phyloP scores from a whole-genome alignment of 2,888 invertebrate species.

The Liopterus haemorrhoidalis region DNA sequence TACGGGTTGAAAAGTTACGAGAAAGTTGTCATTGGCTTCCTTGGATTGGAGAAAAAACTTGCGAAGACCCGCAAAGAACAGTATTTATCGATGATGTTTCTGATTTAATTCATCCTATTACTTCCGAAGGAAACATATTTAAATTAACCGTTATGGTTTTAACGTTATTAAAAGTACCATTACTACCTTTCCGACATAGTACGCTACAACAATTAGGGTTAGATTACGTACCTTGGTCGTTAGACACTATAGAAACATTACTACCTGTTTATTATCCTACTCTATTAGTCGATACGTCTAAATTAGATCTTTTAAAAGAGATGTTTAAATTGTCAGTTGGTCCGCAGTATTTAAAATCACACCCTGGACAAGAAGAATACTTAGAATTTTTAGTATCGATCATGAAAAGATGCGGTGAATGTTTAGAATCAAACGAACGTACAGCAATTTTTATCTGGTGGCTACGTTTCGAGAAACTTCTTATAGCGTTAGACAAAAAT shows the following conservation, averaged over 20 bases:
- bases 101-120: slow-evolving; percentile 64
- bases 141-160: slow-evolving; percentile 56
- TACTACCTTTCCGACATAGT: slow-evolving; percentile 49
- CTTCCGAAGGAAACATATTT: slow-evolving; percentile 53
- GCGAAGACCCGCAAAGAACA: slow-evolving; percentile 61
- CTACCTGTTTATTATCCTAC: slow-evolving; percentile 43
- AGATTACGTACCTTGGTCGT: slow-evolving; percentile 46
- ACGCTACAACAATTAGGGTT: slow-evolving; percentile 45
- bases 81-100: slow-evolving; percentile 58
- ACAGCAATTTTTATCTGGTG: slow-evolving; percentile 57
- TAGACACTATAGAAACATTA: slow-evolving; percentile 50
- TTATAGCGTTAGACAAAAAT: slow-evolving; percentile 48
- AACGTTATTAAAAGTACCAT: slow-evolving; percentile 54
- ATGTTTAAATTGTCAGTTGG: slow-evolving; percentile 48
- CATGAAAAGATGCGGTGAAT: slow-evolving; percentile 50
- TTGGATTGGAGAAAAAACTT: slow-evolving; percentile 45
- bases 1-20: slow-evolving; percentile 67
- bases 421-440: slow-evolving; percentile 46
- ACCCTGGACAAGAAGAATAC: slow-evolving; percentile 58
- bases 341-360: slow-evolving; percentile 54
- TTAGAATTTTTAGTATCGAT: slow-evolving; percentile 50
- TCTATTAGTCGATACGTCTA: slow-evolving; percentile 39
- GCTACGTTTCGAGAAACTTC: slow-evolving; percentile 55
- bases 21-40: slow-evolving; percentile 67
- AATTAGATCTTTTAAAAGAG: slow-evolving; percentile 44